These are phyloP conservation scores for Callocephalon fimbriatum DNA, from an alignment of 2,113 vertebrate species.

Conservation along the genomic window DNA sequence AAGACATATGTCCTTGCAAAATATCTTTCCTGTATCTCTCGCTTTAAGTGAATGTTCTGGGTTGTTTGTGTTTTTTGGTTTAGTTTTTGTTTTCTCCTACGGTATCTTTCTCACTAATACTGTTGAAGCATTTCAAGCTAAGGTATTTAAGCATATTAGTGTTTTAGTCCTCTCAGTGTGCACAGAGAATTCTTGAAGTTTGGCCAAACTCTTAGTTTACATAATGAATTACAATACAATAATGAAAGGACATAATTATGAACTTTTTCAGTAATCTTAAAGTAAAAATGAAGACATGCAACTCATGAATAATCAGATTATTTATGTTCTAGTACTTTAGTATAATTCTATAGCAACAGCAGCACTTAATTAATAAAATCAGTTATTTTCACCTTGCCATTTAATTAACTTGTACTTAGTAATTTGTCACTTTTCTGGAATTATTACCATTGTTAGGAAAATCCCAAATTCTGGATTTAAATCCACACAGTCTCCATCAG, in stretches of 20 bases:
- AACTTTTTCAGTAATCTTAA: not conserved
- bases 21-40: not conserved
- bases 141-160: not conserved
- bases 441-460: conserved; percentile 87
- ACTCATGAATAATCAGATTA: not conserved
- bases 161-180: not conserved
- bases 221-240: not conserved
- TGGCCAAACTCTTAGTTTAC: not conserved
- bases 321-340: not conserved
- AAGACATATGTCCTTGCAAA: not conserved
- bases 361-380: not conserved
- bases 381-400: not conserved
- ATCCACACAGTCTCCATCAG: conserved; percentile 89
- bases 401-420: not conserved
- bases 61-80: not conserved
- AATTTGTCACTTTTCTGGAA: not conserved
- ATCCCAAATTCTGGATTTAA: conserved; percentile 93
- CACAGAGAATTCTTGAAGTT: not conserved
- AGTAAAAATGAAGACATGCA: not conserved
- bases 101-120: not conserved
- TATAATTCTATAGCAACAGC: not conserved
- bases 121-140: not conserved
- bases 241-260: not conserved
- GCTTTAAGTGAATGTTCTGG: not conserved
- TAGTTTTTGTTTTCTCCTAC: too few species aligned